phyloP scores from a whole-genome alignment of 1,140 invertebrate genomes.

The Dendrolimus kikuchii region DNA sequence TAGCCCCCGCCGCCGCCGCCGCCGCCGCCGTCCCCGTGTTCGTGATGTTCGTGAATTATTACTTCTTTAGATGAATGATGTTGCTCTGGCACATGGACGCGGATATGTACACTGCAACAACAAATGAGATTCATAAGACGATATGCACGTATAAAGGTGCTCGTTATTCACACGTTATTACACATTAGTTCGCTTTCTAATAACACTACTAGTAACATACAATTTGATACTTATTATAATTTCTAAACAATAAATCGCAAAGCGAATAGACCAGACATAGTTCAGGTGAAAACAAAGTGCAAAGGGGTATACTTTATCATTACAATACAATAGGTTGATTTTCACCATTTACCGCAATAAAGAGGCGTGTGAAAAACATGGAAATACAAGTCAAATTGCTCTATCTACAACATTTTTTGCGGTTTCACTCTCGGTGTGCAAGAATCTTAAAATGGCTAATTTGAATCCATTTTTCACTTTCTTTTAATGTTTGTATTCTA shows the following conservation, averaged over 20 bases:
- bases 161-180: not conserved
- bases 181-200: not conserved
- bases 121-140: not conserved
- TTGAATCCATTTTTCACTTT: too few relatives aligned
- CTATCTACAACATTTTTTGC: constrained; percentile 29
- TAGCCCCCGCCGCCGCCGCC: constrained; percentile 20
- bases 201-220: not conserved
- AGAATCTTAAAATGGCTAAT: not conserved
- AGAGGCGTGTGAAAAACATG: constrained; percentile 56
- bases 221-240: constrained; percentile 1
- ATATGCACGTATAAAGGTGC: too few relatives aligned
- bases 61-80: constrained; percentile 53
- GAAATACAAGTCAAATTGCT: constrained; percentile 46
- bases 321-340: constrained; percentile 48
- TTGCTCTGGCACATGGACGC: constrained; percentile 55
- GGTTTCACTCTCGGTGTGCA: constrained; percentile 18
- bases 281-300: constrained; percentile 37
- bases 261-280: constrained; percentile 33
- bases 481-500: not conserved
- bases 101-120: constrained; percentile 59
- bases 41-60: constrained; percentile 51
- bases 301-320: constrained; percentile 25
- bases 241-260: constrained; percentile 27
- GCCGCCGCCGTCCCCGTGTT: constrained; percentile 35
- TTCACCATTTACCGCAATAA: constrained; percentile 60